Percentiles rank a stretch among this genome's conserved stretches.
Evolutionary conservation across 2,888 invertebrate genomes (phyloP).

Genomic region (Coremacera marginata): DNA sequence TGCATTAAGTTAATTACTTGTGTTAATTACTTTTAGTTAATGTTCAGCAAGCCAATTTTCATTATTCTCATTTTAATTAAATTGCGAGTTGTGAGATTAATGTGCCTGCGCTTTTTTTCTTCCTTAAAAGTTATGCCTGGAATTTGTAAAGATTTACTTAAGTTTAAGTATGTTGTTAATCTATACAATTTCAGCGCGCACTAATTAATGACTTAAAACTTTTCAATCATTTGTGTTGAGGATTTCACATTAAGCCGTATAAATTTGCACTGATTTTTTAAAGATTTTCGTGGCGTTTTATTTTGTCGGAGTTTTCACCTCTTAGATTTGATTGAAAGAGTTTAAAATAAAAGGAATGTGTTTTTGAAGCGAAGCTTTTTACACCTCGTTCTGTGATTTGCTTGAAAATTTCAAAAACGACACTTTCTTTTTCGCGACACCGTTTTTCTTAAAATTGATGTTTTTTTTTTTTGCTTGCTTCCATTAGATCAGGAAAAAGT

Average conservation of each 20-base stretch:
- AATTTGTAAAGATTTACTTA: neutral
- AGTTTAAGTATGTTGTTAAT: no score
- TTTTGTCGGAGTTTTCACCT: no score
- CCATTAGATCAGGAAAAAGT: no score
- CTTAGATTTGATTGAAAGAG: no score
- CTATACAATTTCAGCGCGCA: no score
- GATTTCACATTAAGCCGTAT: neutral
- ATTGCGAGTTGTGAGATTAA: neutral
- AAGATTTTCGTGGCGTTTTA: neutral
- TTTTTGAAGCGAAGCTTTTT: no score
- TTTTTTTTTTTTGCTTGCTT: no score
- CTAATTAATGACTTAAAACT: neutral
- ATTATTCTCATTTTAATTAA: neutral
- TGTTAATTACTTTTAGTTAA: conserved; percentile 19
- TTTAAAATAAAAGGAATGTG: no score
- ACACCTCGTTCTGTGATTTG: no score
- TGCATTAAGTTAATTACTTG: conserved; percentile 19
- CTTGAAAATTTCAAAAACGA: no score
- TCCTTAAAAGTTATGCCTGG: neutral
- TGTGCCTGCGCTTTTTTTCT: neutral
- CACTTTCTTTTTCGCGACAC: no score
- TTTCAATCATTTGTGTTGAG: neutral
- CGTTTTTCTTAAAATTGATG: no score
- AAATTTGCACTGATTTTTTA: neutral
- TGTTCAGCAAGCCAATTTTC: neutral